Base-by-base conservation (phyloP, 2,113 vertebrate genomes). In the Leucoraja erinaceus region DNA sequence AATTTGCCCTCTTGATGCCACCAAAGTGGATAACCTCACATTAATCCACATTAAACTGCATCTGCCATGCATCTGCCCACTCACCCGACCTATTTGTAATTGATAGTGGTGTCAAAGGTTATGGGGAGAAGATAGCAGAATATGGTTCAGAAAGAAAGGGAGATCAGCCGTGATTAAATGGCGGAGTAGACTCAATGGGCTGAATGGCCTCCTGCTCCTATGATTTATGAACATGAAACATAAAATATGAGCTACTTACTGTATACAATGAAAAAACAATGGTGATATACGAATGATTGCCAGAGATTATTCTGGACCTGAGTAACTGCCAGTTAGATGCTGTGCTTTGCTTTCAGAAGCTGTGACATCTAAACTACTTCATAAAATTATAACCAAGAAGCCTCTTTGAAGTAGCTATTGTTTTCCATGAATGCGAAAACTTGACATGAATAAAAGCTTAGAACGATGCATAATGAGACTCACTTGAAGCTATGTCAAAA, bases 401-500 rank as follows among this genome's bases (percentile, higher is more conserved):
- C 70, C 90, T 68, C 68, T 91, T 18, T 54, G 31, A 72, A 66
- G 31, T 12, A 91, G 10, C 88, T 47, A 72, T 70, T 38, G 68
- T 70, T 91, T 72, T 72, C 31, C 9, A 5, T 91, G 33, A 25
- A 91, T 54, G 72, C 54, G 31, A 91, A 91, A 25, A 54, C 66
- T 72, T 91, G 18, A 25, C 66, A 68, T 14, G 66, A 72, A 70
- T 91, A 72, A 70, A 91, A 74, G 68, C 63, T 22, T 47, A 47
- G 61, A 70, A 66, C 63, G n/a, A 47, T 68, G 88, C 33, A 68
- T 91, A 70, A 91, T 91, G 66, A 54, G 90, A 33, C 68, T 74
- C 25, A 38, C 33, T 54, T 70, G 88, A 90, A 90, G 31, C 18
- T n/a, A 90, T 33, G 63, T 90, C 88, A 90, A 90, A 90, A 70